These are phyloP conservation scores for Cossypha caffra DNA, from an alignment of 2,797 vertebrate genomes.

Conservation along the genomic window DNA sequence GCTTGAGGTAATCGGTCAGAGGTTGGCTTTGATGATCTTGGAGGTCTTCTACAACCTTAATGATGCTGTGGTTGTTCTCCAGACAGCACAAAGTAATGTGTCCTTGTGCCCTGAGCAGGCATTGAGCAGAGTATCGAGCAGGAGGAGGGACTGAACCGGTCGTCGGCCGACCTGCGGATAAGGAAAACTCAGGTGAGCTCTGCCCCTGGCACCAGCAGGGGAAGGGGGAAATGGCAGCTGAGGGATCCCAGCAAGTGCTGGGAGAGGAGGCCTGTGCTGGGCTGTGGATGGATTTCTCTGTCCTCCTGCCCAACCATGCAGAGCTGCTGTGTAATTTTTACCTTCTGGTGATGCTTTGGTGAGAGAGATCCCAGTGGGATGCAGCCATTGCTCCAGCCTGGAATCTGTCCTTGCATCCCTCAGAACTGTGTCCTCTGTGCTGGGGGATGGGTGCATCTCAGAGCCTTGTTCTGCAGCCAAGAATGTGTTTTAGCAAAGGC, in stretches of 20 bases:
- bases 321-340: background rate
- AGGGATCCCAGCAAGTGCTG: background rate
- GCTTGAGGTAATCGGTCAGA: accelerated
- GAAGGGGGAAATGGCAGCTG: background rate
- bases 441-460: background rate
- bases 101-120: constrained; percentile 72
- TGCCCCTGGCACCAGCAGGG: background rate
- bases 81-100: background rate
- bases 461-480: background rate
- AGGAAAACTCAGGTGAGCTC: constrained; percentile 92
- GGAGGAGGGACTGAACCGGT: constrained; percentile 90
- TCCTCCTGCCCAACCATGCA: background rate
- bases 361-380: accelerated
- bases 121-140: constrained; percentile 95
- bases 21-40: background rate
- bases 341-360: background rate
- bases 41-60: background rate
- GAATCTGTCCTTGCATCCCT: background rate
- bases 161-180: constrained; percentile 94
- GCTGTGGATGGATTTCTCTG: background rate
- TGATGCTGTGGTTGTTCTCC: background rate
- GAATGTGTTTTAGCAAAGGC: background rate
- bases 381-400: background rate
- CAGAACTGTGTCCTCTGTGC: background rate
- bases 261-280: background rate